Evolutionary conservation across 2,888 invertebrate genomes (phyloP).

Genomic region (Clunio marinus): DNA sequence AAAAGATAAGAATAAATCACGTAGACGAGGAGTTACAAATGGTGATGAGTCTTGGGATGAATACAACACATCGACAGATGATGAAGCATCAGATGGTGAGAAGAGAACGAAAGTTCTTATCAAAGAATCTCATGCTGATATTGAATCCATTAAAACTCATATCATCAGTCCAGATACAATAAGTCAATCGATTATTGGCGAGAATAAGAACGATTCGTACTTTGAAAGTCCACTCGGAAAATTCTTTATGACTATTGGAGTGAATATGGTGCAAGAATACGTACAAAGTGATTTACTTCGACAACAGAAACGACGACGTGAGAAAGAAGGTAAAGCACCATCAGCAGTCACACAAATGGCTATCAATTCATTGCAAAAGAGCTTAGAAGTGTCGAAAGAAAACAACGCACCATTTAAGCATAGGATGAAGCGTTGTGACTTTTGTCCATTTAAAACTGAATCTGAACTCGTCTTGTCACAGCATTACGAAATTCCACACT

Average conservation of each 20-base stretch:
- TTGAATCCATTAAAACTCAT: conserved; percentile 54
- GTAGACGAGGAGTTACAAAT: conserved; percentile 47
- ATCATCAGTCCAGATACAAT: conserved; percentile 51
- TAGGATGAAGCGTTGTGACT: conserved; percentile 76
- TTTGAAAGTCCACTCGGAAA: conserved; percentile 84
- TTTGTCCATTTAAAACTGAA: conserved; percentile 86
- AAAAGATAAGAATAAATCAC: conserved; percentile 43
- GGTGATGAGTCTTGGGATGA: conserved; percentile 61
- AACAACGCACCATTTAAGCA: conserved; percentile 76
- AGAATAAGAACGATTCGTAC: conserved; percentile 62
- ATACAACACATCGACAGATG: conserved; percentile 53
- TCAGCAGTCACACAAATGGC: conserved; percentile 69
- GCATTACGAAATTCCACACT: conserved; percentile 86
- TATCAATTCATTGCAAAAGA: conserved; percentile 76
- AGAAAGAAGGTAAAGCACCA: conserved; percentile 63
- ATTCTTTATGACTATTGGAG: conserved; percentile 87
- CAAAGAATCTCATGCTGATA: conserved; percentile 56
- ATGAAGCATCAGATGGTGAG: conserved; percentile 54
- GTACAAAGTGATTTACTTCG: conserved; percentile 89
- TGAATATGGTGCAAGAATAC: conserved; percentile 85
- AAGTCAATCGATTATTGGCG: conserved; percentile 44
- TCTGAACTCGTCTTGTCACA: conserved; percentile 77
- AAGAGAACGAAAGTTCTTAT: conserved; percentile 53
- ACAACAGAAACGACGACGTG: conserved; percentile 79
- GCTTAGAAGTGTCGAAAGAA: conserved; percentile 79